phyloP scores from a whole-genome alignment of 2,113 vertebrate species.

The Solea solea region DNA sequence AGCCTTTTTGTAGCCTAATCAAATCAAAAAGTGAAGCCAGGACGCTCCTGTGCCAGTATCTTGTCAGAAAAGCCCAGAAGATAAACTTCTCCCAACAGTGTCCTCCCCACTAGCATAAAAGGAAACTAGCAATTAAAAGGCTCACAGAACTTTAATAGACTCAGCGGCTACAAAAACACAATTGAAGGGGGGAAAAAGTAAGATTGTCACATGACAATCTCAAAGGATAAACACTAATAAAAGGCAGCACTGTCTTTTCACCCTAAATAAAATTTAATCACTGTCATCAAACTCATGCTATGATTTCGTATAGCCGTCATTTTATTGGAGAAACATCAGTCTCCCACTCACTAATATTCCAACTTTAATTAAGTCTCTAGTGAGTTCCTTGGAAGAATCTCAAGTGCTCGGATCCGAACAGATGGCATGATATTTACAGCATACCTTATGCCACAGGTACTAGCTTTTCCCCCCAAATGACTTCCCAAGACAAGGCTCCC shows the following conservation, averaged over 20 bases:
- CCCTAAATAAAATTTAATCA: slow-evolving; percentile 26
- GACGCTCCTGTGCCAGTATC: neutral
- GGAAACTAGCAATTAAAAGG: neutral
- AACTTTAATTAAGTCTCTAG: slow-evolving; percentile 80
- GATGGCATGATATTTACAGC: slow-evolving; percentile 76
- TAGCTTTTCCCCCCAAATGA: slow-evolving; percentile 26
- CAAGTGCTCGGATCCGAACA: slow-evolving; percentile 68
- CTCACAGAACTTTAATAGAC: neutral
- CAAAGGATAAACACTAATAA: neutral
- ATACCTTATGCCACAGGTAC: slow-evolving; percentile 75
- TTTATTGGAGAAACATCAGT: slow-evolving; percentile 58
- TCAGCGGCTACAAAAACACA: neutral
- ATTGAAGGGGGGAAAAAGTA: slow-evolving; percentile 3
- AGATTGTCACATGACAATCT: neutral
- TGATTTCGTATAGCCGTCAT: slow-evolving; percentile 41
- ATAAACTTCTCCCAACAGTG: neutral
- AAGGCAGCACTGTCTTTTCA: slow-evolving; percentile 16
- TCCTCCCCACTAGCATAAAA: neutral
- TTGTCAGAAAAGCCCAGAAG: neutral
- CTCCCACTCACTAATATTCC: slow-evolving; percentile 57
- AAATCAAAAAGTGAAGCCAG: neutral
- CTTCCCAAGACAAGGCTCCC: slow-evolving; percentile 50
- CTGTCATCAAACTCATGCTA: slow-evolving; percentile 44
- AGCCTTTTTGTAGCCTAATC: neutral
- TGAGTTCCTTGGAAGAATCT: slow-evolving; percentile 65